Base-by-base conservation (phyloP, 2,888 invertebrate genomes). In the Hirtodrosophila histrioides region DNA sequence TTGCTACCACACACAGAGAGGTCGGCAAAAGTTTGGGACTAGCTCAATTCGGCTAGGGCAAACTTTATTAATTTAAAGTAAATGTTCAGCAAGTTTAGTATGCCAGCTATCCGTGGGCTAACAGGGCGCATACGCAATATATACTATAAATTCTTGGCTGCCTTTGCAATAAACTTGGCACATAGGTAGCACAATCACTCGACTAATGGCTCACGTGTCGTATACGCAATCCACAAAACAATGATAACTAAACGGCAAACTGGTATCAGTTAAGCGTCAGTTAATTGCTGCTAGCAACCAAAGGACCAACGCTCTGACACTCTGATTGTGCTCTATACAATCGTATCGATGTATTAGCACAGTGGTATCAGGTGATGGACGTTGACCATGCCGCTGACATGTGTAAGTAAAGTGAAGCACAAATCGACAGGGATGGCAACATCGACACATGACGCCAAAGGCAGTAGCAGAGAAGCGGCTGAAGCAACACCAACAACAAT, bases 341-440 rank as follows among this genome's bases (percentile, higher is more conserved):
- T 46, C 23, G 23, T 68, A 72, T 70, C 68, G 68, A 71, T 75
- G 70, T 63, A 70, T 78, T 75, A 65, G 73, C 81, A 71, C 70
- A 75, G 67, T 44, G 66, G 64, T 51, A 70, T 75, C 82, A 78
- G 75, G 82, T 82, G 75, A 79, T 77, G 74, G 67, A 72, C 70
- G 53, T 40, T 56, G 53, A 51, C 62, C 50, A 53, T 57, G 69
- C 46, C 48, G 74, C 61, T 78, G 82, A 76, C 78, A 74, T 72
- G 66, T 84, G 74, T 76, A 65, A 71, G 81, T 71, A 76, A 71
- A 67, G 62, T 67, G 70, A 63, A 45, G 68, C 71, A 40, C 66
- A 68, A 65, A 75, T 45, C 39, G 69, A 54, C 41, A 45, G 48
- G 36, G 36, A 10, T 44, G 37, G n/a, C 44, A 49, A 44, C 63